These are phyloP conservation scores for Euproctis similis DNA, from an alignment of 2,888 invertebrate genomes.

Conservation along the genomic window DNA sequence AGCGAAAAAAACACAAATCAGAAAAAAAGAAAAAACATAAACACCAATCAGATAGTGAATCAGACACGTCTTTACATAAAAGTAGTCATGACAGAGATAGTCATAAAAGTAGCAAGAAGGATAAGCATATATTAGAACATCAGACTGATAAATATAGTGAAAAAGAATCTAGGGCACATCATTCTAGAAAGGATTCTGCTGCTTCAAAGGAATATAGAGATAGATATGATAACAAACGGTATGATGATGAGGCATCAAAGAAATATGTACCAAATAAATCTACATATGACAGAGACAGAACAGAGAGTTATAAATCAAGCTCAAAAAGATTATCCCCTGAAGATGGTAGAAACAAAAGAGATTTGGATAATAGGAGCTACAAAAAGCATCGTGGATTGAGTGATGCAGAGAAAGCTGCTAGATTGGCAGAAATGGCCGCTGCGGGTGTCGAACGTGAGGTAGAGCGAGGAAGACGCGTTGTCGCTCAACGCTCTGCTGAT, in stretches of 20 bases:
- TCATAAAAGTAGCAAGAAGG: slow-evolving; percentile 5
- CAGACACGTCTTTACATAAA: slow-evolving; percentile 14
- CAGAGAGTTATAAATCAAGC: too few species aligned
- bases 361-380: slow-evolving; percentile 18
- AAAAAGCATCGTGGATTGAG: slow-evolving; percentile 31
- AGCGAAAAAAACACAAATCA: slow-evolving; percentile 35
- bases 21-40: slow-evolving; percentile 34
- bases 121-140: slow-evolving; percentile 4
- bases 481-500: slow-evolving; percentile 77
- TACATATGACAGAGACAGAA: slow-evolving; percentile 4
- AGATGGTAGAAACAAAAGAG: slow-evolving; percentile 17
- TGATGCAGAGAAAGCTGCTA: slow-evolving; percentile 76
- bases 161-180: slow-evolving; percentile 22
- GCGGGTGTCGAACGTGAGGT: slow-evolving; percentile 84
- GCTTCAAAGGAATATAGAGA: slow-evolving; percentile 25
- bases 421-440: slow-evolving; percentile 84
- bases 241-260: not conserved
- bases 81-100: slow-evolving; percentile 11
- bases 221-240: slow-evolving; percentile 24
- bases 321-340: slow-evolving; percentile 8
- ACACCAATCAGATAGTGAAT: slow-evolving; percentile 16
- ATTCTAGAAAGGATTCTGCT: slow-evolving; percentile 22
- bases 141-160: slow-evolving; percentile 8
- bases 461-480: slow-evolving; percentile 79
- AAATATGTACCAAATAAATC: slow-evolving; percentile 3